These are phyloP conservation scores for Rhinoderma darwinii DNA, from an alignment of 2,113 vertebrate species.

Conservation along the genomic window DNA sequence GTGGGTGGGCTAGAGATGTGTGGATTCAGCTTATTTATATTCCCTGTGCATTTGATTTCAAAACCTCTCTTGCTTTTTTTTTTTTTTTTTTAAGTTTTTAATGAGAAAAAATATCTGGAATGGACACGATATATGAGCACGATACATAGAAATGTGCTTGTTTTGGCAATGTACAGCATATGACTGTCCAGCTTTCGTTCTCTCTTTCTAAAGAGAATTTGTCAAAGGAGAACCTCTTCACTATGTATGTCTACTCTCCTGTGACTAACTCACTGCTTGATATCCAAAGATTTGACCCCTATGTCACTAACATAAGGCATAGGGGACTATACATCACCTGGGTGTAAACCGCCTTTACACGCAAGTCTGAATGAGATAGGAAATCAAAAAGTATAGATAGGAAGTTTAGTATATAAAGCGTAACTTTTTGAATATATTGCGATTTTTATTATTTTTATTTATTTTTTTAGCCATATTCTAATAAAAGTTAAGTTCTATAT, in stretches of 20 bases:
- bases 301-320: background rate
- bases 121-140: background rate
- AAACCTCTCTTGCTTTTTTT: background rate
- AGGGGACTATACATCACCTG: too few species aligned
- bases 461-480: too few species aligned
- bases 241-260: background rate
- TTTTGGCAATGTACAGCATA: background rate
- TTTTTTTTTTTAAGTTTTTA: background rate
- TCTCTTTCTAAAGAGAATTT: background rate
- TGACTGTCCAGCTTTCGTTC: background rate
- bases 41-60: background rate
- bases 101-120: background rate
- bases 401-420: too few species aligned
- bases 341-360: too few species aligned
- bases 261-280: background rate
- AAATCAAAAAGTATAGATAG: too few species aligned
- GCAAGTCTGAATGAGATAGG: too few species aligned
- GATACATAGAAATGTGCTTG: background rate
- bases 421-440: too few species aligned
- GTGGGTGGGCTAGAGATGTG: slow-evolving; percentile 41
- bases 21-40: slow-evolving; percentile 46
- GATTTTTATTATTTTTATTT: too few species aligned
- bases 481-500: too few species aligned
- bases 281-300: too few species aligned
- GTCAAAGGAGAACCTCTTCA: background rate